A percentile compares a stretch with the other conserved stretches of the same genome.
These are phyloP conservation scores for Napeogenes sylphis DNA, from an alignment of 2,888 invertebrate genomes.

Conservation along the genomic window DNA sequence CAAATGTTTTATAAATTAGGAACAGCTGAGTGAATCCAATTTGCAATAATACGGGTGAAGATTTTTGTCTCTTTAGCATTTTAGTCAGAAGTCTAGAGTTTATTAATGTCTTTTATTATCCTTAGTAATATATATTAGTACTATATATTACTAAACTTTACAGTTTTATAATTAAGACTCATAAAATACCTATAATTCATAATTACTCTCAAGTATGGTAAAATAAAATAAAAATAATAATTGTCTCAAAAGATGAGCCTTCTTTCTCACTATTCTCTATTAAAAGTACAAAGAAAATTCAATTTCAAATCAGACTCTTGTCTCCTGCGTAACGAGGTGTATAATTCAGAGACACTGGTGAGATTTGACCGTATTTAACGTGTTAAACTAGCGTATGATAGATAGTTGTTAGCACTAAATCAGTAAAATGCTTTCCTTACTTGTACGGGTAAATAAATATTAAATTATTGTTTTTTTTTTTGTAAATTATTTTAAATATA, in stretches of 20 bases:
- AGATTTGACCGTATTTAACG: conserved; percentile 60
- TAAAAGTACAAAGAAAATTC: conserved; percentile 1
- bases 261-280: conserved; percentile 6
- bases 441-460: no score
- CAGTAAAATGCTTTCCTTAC: no score
- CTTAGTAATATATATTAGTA: no score
- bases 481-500: no score
- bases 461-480: no score
- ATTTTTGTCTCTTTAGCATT: conserved; percentile 1
- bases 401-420: no score
- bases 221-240: no score
- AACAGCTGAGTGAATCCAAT: conserved; percentile 60
- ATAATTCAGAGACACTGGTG: conserved; percentile 48
- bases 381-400: conserved; percentile 57
- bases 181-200: no score
- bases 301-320: conserved; percentile 27
- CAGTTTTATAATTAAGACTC: no score
- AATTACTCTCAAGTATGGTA: no score
- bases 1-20: conserved; percentile 69
- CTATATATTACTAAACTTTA: no score
- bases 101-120: no score
- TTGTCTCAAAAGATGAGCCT: background rate
- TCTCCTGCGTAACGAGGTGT: conserved; percentile 26
- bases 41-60: conserved; percentile 28
- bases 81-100: background rate